Evolutionary conservation across 2,797 vertebrate species (phyloP), one percentile per base, ranked within the genome.

Genomic region (Hyperoplus lanceolatus): DNA sequence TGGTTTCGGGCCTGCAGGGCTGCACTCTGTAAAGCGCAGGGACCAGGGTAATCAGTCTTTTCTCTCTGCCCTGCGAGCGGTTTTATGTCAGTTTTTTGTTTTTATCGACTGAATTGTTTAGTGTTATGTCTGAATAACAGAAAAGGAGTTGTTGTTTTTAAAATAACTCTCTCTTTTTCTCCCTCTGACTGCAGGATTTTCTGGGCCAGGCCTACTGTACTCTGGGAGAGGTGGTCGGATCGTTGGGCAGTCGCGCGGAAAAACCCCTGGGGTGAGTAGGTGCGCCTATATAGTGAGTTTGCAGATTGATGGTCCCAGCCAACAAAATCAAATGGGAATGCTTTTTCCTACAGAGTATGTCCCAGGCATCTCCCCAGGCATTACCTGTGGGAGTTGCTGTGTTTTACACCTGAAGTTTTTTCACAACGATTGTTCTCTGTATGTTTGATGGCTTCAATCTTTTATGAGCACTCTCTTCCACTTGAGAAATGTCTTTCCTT

Each of bases 211-310:
- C 96, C 56, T 92, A 93, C 80, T 99, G 96, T 87, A 98, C 98
- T 1, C 92, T 99, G 41, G 98, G 98, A 80, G 98, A 99, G 92
- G 96, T 99, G 89, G 98, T 99, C 65, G 98, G 98, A 67, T 99
- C 97, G 6, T 90, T 97, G 89, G 98, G 97, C 79, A 97, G 98
- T 89, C 97, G 97, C 64, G 79, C 96, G 88, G 97, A 98, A 90
- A 99, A 98, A 81, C 59, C 96, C 82, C 96, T 99, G 48, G 94
- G 95, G 98, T 99, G 93, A 98, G 97, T 96, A 87, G 8, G 14
- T 65, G 65, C 66, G 36, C 36, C 16, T 39, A 16, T 39, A 29
- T n/a, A 50, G 61, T 61, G 7, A 21, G 21, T 54, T 70, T 58
- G 11, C 16, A 51, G 3, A 53, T 46, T 54, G 16, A 69, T 65